A percentile compares a stretch with the other conserved stretches of the same genome.
Conservation (phyloP, 2,888 invertebrate genomes). For the Prosopocoilus inquinatus region DNA sequence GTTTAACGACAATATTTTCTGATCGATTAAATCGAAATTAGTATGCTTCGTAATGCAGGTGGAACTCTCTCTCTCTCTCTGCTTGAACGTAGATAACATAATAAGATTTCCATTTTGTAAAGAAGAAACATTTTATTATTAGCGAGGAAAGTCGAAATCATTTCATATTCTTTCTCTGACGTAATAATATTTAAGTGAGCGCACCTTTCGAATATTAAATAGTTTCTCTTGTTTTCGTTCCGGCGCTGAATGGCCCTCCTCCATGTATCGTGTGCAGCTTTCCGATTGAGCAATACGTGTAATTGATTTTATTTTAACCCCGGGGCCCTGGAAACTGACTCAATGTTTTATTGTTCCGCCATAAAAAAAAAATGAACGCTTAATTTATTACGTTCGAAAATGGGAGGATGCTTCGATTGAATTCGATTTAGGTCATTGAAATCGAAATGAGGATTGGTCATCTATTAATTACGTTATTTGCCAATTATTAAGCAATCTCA, state of each 20-base stretch:
- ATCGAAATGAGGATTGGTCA: constrained; percentile 10
- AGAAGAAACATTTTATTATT: no score
- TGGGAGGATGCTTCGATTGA: constrained; percentile 18
- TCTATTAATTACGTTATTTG: constrained; percentile 12
- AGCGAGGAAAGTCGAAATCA: no score
- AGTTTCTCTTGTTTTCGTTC: constrained; percentile 4
- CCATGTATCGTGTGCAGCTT: constrained; percentile 3
- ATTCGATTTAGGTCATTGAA: constrained; percentile 30
- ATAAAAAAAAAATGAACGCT: constrained; percentile 16
- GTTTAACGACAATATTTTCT: neutral
- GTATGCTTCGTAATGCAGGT: constrained; percentile 3
- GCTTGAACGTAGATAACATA: no score
- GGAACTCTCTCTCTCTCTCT: neutral
- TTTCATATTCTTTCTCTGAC: no score
- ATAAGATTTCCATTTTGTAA: no score
- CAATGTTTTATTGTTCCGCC: constrained; percentile 28
- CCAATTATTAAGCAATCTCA: no score
- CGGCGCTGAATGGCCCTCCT: no score
- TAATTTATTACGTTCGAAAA: constrained; percentile 26
- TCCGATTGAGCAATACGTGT: constrained; percentile 28
- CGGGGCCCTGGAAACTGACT: constrained; percentile 26
- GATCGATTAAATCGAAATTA: neutral
- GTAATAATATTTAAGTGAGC: constrained; percentile 6
- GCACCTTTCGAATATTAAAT: constrained; percentile 18
- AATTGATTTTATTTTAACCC: constrained; percentile 30